Conservation (phyloP, 2,797 vertebrate species). For the Acipenser ruthenus region DNA sequence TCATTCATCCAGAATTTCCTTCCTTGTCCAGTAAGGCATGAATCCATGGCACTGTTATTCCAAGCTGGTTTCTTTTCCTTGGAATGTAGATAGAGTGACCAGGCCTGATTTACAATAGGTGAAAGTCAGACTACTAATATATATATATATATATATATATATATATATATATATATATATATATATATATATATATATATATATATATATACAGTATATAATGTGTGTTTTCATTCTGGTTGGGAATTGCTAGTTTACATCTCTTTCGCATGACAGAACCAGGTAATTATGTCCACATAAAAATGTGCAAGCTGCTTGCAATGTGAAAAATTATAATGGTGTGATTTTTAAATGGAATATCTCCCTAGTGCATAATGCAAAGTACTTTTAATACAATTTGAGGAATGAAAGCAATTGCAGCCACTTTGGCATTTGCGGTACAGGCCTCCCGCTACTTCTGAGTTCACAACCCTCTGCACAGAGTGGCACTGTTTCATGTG, state of each 20-base stretch:
- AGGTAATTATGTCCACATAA: slow-evolving; percentile 70
- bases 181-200: slow-evolving; percentile 29
- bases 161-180: no score
- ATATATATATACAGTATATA: slow-evolving; percentile 13
- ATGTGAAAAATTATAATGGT: slow-evolving; percentile 73
- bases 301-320: slow-evolving; percentile 35
- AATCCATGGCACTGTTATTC: slow-evolving; percentile 50
- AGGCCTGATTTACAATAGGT: slow-evolving; percentile 36
- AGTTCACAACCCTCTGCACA: slow-evolving; percentile 5
- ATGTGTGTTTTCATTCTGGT: not conserved
- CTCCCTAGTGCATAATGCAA: slow-evolving; percentile 67
- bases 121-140: slow-evolving; percentile 40
- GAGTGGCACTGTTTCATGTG: not conserved
- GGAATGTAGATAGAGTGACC: slow-evolving; percentile 56
- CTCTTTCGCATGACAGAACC: slow-evolving; percentile 54
- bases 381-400: slow-evolving; percentile 68
- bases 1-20: slow-evolving; percentile 24
- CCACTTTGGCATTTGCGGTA: slow-evolving; percentile 9
- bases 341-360: slow-evolving; percentile 72
- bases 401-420: slow-evolving; percentile 43
- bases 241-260: not conserved
- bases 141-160: not conserved
- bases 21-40: slow-evolving; percentile 23
- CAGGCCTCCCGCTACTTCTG: slow-evolving; percentile 9
- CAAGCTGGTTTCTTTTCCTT: slow-evolving; percentile 37